Percentiles rank a stretch among this genome's conserved stretches.
Conservation (phyloP, 2,888 invertebrate genomes). For the Ichneumon xanthorius region DNA sequence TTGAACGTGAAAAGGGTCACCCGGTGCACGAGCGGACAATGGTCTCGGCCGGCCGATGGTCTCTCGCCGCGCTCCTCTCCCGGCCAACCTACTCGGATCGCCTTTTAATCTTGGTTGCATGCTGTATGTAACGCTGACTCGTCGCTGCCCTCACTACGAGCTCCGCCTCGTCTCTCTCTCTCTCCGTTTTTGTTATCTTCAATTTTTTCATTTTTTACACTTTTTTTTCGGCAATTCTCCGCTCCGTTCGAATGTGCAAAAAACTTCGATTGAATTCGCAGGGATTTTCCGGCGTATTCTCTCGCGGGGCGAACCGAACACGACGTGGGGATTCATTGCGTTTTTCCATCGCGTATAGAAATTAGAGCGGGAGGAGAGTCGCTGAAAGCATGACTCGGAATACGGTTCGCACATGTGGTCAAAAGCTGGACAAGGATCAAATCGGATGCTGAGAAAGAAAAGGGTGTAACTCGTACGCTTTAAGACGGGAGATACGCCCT, state of each 20-base stretch:
- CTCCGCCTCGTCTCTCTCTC: constrained; percentile 24
- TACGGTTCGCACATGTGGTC: not conserved
- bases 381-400: not conserved
- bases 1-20: constrained; percentile 66
- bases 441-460: no score
- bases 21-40: constrained; percentile 62
- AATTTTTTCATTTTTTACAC: constrained; percentile 7
- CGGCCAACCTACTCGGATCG: constrained; percentile 52
- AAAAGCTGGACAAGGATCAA: no score
- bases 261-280: constrained; percentile 48
- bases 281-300: constrained; percentile 22
- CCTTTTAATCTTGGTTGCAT: constrained; percentile 56
- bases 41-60: constrained; percentile 40
- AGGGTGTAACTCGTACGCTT: no score
- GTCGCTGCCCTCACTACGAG: constrained; percentile 22
- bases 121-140: constrained; percentile 21
- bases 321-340: constrained; percentile 36
- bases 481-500: not conserved
- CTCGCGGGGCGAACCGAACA: not conserved
- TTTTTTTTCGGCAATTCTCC: constrained; percentile 30
- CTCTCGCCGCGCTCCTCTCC: constrained; percentile 17
- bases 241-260: constrained; percentile 47
- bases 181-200: constrained; percentile 28
- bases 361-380: no score
- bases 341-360: constrained; percentile 24